phyloP scores from a whole-genome alignment of 2,888 invertebrate genomes.

The Furcula furcula region DNA sequence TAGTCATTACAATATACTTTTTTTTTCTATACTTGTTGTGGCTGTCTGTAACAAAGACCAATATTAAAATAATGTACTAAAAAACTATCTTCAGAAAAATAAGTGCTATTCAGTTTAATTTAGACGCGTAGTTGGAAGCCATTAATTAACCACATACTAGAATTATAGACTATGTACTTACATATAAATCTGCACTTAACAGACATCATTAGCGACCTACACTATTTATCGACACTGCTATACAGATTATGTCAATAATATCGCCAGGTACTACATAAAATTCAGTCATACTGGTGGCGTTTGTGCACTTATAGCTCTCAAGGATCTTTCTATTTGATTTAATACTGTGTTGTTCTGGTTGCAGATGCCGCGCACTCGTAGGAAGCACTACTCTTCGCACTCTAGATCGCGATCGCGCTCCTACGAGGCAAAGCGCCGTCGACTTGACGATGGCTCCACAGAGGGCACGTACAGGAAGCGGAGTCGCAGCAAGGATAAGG shows the following conservation, averaged over 20 bases:
- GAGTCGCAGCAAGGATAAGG: conserved; percentile 72
- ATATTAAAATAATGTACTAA: too few relatives aligned
- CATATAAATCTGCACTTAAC: too few relatives aligned
- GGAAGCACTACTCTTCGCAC: conserved; percentile 88
- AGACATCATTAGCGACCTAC: too few relatives aligned
- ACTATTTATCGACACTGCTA: too few relatives aligned
- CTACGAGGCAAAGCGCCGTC: conserved; percentile 86
- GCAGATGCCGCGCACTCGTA: conserved; percentile 93
- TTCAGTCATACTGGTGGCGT: conserved; percentile 25
- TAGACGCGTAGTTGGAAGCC: too few relatives aligned
- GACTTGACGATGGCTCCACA: conserved; percentile 81
- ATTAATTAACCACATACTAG: too few relatives aligned
- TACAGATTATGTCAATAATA: background rate
- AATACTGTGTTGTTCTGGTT: conserved; percentile 22
- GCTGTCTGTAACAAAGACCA: too few relatives aligned
- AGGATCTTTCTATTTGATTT: conserved; percentile 1
- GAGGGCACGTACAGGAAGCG: conserved; percentile 73
- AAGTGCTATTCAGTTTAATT: too few relatives aligned
- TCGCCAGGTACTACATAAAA: background rate
- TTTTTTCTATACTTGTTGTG: too few relatives aligned
- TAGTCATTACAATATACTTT: too few relatives aligned
- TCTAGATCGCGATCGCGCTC: conserved; percentile 81
- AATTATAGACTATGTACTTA: too few relatives aligned
- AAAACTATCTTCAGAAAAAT: too few relatives aligned
- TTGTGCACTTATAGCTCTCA: conserved; percentile 12